Percentiles rank a stretch among this genome's conserved stretches.
These are phyloP conservation scores for Fringilla coelebs DNA, from an alignment of 2,797 vertebrate species.

Conservation along the genomic window DNA sequence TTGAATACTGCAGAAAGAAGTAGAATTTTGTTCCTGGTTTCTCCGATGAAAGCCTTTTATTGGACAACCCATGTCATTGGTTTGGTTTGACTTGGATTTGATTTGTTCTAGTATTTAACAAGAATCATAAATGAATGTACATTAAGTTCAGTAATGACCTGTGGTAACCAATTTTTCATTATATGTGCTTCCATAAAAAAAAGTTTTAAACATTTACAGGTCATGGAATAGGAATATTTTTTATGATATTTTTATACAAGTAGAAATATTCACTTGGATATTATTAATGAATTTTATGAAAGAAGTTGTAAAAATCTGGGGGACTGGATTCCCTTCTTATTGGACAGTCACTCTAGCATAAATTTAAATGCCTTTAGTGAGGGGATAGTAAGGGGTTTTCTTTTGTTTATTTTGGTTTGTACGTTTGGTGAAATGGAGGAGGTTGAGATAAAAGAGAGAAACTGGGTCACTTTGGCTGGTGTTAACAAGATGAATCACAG, in stretches of 20 bases:
- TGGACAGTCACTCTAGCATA: not conserved
- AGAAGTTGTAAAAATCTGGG: not conserved
- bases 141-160: not conserved
- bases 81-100: not conserved
- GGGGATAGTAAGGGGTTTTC: accelerated
- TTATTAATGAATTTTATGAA: not conserved
- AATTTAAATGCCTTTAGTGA: not conserved
- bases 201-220: not conserved
- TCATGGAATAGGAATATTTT: not conserved
- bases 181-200: not conserved
- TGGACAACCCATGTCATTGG: not conserved
- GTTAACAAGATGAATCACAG: not conserved
- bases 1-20: not conserved
- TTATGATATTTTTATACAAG: not conserved
- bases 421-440: accelerated
- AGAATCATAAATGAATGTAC: not conserved
- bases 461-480: accelerated
- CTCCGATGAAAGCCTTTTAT: not conserved
- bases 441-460: not conserved
- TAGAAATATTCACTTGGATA: not conserved
- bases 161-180: not conserved
- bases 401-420: not conserved
- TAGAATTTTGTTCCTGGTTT: not conserved
- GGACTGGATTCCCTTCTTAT: not conserved
- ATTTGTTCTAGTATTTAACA: not conserved